Base-by-base conservation (phyloP, 2,888 invertebrate genomes). In the Ormyrus labotus region DNA sequence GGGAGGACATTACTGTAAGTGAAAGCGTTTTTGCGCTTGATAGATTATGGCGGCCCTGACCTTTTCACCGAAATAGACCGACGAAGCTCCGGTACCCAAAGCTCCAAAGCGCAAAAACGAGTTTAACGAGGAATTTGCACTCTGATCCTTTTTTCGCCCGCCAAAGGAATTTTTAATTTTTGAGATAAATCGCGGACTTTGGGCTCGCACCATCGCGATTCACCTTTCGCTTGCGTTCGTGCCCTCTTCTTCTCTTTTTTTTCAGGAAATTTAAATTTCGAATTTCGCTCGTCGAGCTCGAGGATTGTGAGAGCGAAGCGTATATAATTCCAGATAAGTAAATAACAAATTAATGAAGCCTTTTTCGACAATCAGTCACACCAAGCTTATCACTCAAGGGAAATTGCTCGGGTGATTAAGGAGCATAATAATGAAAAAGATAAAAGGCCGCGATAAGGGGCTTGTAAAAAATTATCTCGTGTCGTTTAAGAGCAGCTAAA, bases 321-420 rank as follows among this genome's bases (percentile, higher is more conserved):
- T 19, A 55, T 34, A 73, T 70, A 63, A 57, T 73, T 64, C 11
- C n/a, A 64, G 57, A 55, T 73, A 57, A 73, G 64, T 47, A 69
- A 63, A 69, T 48, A 76, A 19, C 47, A 55, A 70, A 61, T 51
- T 61, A 63, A 58, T 71, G 51, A 70, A 70, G 60, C 10, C 53
- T 61, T 71, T 58, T 51, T 71, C 58, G 19, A 34, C n/a, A 61
- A 50, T 76, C 70, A 45, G 70, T 77, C 53, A 63, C 63, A 68
- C 11, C 19, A 48, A 34, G 19, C n/a, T 63, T 73, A 73, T 79
- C 69, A 58, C 69, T 69, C 64, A 57, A 45, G 48, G 53, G 69
- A 69, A 57, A 78, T 73, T 55, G 34, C 72, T 45, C 63, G 51
- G n/a, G 68, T 78, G 13, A 68, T 61, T 73, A 19, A 78, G 68